A percentile compares a stretch with the other conserved stretches of the same genome.
Conservation (phyloP, 2,888 invertebrate genomes). For the Xestoiulus laeticollis region DNA sequence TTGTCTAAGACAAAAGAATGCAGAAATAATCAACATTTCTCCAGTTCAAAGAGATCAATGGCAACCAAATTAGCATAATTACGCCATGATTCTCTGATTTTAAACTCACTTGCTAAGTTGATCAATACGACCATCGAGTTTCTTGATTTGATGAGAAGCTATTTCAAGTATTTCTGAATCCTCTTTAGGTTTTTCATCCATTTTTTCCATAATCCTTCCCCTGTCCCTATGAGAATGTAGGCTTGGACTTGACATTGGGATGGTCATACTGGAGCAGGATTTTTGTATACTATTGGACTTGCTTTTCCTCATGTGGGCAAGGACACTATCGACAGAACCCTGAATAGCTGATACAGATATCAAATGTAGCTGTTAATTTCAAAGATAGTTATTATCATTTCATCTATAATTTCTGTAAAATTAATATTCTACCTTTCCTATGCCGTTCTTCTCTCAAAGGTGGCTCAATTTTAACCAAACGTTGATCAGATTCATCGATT, state of each 20-base stretch:
- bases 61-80: no score
- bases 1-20: slow-evolving; percentile 62
- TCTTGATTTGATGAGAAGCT: slow-evolving; percentile 39
- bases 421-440: slow-evolving; percentile 38
- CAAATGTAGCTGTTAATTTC: background rate
- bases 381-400: background rate
- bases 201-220: background rate
- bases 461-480: background rate
- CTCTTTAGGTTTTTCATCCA: background rate
- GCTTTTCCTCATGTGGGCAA: background rate
- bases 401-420: background rate
- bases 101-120: slow-evolving; percentile 71
- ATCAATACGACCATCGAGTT: slow-evolving; percentile 74
- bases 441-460: slow-evolving; percentile 18
- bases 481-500: background rate
- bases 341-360: background rate
- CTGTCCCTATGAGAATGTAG: slow-evolving; percentile 40
- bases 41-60: no score
- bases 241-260: slow-evolving; percentile 54
- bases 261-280: slow-evolving; percentile 54
- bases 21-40: no score
- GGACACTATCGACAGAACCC: background rate
- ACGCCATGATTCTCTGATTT: no score
- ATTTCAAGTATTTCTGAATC: background rate
- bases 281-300: slow-evolving; percentile 47